Evolutionary conservation across 2,797 vertebrate genomes (phyloP), one percentile per base, ranked within the genome.

Genomic region (Enteromius unitaeniatus): DNA sequence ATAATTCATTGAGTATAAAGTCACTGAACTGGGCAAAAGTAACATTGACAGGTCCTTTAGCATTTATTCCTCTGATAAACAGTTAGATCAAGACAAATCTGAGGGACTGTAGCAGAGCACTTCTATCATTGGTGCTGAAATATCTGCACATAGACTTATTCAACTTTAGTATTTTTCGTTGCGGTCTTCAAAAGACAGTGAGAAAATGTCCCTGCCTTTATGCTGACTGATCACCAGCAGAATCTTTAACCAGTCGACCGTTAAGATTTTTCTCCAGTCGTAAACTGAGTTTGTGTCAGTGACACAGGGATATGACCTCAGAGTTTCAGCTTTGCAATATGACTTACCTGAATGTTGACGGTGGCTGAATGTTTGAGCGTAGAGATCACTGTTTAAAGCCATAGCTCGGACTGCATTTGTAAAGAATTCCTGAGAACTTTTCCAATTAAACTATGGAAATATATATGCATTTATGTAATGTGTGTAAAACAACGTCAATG

Each of bases 281-380:
- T 84, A 88, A 91, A 87, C 85, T 83, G 85, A 62, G 62, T 83
- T 91, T 60, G 58, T 49, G 7, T 13, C n/a, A 13, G 15, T 45
- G 15, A 58, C 17, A 64, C 53, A 0, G 79, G 17, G 67, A 45
- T 60, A 8, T 64, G 70, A 64, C 21, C 55, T 81, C 79, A 11
- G 53, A 62, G 17, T 62, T 74, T 74, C 55, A 68, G 78, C 62
- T 74, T 74, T 82, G 26, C 40, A 62, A 60, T 74, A 37, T 17
- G 68, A 62, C 19, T 70, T n/a, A 3, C n/a, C 49, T 80, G 78
- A 69, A 67, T 78, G 58, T 78, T 31, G 49, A 53, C 14, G 77
- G 49, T 15, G 42, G 62, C 26, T 55, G 26, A 79, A 76, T 67
- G 64, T 86, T 62, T 70, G 79, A 84, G 65, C 37, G 83, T 76